Evolutionary conservation across 2,888 invertebrate genomes (phyloP).

Genomic region (Halocaridina rubra): DNA sequence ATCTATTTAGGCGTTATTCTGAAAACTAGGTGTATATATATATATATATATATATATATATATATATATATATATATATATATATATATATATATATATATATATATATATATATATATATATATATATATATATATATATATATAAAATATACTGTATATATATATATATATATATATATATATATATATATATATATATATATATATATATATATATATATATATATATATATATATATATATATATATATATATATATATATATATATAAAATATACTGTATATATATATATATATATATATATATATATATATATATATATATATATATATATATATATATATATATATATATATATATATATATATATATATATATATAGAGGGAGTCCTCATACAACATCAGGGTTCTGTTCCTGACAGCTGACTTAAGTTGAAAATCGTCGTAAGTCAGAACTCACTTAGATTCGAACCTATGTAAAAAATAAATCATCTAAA

Average conservation of each 20-base stretch:
- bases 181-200: background rate
- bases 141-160: background rate
- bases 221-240: background rate
- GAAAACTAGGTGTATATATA: too few relatives aligned
- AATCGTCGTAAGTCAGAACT: too few relatives aligned
- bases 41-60: slow-evolving; percentile 19
- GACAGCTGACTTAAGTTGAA: too few relatives aligned
- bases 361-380: background rate
- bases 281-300: background rate
- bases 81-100: slow-evolving; percentile 19
- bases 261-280: background rate
- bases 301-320: background rate
- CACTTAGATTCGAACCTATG: too few relatives aligned
- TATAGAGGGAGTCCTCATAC: too few relatives aligned
- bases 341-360: too few relatives aligned
- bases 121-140: background rate
- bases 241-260: background rate
- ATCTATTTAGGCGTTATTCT: too few relatives aligned
- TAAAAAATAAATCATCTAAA: too few relatives aligned
- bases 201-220: background rate
- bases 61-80: slow-evolving; percentile 19
- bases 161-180: background rate
- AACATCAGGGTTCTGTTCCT: too few relatives aligned
- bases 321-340: too few relatives aligned
- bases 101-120: background rate